These are phyloP conservation scores for Acyrthosiphon pisum DNA, from an alignment of 1,140 invertebrate genomes.

Conservation along the genomic window DNA sequence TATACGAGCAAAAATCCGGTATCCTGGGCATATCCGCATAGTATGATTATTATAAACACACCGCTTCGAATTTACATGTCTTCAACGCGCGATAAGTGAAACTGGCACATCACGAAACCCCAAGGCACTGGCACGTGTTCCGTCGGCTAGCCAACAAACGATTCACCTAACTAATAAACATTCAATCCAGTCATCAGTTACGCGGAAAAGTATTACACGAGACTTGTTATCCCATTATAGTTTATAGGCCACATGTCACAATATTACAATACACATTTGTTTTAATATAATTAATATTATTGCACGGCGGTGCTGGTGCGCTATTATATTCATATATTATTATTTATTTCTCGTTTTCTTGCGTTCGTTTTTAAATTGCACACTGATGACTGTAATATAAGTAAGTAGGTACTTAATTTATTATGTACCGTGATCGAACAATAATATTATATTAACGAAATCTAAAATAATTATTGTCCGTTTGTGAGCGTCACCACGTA, in stretches of 20 bases:
- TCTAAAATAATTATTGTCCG: neutral
- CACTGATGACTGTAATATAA: neutral
- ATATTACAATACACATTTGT: neutral
- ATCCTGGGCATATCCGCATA: neutral
- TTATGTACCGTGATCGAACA: neutral
- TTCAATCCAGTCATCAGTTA: conserved; percentile 21
- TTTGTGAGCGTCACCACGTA: neutral
- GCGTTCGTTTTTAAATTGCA: neutral
- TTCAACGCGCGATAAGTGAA: neutral
- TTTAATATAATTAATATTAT: neutral
- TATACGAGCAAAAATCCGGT: neutral
- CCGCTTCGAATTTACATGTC: neutral
- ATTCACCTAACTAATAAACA: neutral
- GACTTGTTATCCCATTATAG: conserved; percentile 24
- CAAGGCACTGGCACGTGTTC: conserved; percentile 14
- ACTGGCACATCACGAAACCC: neutral
- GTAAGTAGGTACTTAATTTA: neutral
- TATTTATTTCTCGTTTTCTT: neutral
- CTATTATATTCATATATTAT: neutral
- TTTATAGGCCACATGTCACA: conserved; percentile 15
- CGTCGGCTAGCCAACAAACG: conserved; percentile 20
- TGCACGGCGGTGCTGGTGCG: neutral
- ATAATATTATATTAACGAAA: neutral
- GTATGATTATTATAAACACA: neutral
- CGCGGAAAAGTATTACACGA: conserved; percentile 29